phyloP scores from a whole-genome alignment of 2,888 invertebrate species.

The Mylabris sibirica region DNA sequence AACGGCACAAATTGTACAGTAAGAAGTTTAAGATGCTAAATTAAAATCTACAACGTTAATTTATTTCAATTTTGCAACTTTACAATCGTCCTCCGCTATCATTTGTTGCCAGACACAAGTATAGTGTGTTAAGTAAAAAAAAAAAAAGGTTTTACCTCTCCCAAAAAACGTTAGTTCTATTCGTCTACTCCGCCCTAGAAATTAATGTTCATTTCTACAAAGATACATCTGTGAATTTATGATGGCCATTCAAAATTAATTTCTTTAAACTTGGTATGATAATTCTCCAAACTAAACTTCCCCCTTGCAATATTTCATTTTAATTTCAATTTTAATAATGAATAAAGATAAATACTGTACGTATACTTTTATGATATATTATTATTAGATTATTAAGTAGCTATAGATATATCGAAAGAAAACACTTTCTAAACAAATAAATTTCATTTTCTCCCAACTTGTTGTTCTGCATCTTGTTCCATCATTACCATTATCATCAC shows the following conservation, averaged over 20 bases:
- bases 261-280: conserved; percentile 9
- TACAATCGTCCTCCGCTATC: background rate
- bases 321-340: conserved; percentile 13
- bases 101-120: background rate
- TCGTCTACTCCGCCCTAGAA: conserved; percentile 36
- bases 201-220: conserved; percentile 44
- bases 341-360: background rate
- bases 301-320: conserved; percentile 3
- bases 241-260: conserved; percentile 11
- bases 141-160: conserved; percentile 7
- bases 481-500: background rate
- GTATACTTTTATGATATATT: background rate
- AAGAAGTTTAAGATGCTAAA: background rate
- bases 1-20: background rate
- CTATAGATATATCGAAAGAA: background rate
- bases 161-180: background rate
- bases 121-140: background rate
- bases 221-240: conserved; percentile 28
- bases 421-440: conserved; percentile 3
- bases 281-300: background rate
- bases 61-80: background rate
- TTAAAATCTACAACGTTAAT: background rate
- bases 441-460: background rate
- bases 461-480: background rate
- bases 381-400: background rate